Evolutionary conservation across 2,797 vertebrate species (phyloP), one percentile per base, ranked within the genome.

Genomic region (Pelodytes ibericus): DNA sequence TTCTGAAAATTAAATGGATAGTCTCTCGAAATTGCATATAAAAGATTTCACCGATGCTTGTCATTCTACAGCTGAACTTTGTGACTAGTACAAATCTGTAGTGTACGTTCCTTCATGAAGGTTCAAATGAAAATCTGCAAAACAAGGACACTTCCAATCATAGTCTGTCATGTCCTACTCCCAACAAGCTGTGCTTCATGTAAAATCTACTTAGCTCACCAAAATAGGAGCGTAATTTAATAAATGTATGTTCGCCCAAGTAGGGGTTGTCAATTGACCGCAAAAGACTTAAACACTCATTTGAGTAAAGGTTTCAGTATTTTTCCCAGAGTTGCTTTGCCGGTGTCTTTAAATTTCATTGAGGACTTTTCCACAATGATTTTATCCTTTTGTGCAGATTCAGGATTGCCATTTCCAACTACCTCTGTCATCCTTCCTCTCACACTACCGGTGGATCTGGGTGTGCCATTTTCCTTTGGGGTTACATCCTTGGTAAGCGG

Each of bases 221-320:
- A 69, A 24, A 58, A 15, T 3, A 25, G 20, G 20, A 11, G 29
- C 10, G 18, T 13, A 18, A n/a, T 3, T 30, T 3, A 53, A 41
- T 39, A 47, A 44, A 13, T 0, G 24, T 71, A n/a, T 33, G 16
- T 22, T 69, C 71, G 13, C 77, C 77, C 71, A 74, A 44, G 24
- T 5, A 4, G 77, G 71, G 64, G 29, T 69, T 79, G 77, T 77
- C 75, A 29, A 69, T 66, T 25, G 44, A 26, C 13, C 47, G 30
- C 13, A 36, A 7, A 27, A 25, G n/a, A 13, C 47, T 63, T 59
- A 65, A 33, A 67, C 30, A 72, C 82, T 94, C 86, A 97, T 81
- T 97, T 98, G 90, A 95, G 85, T 68, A 90, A 85, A 0, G 96
- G 95, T 79, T 93, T 95, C 7, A 89, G 71, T 67, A 87, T 88